Evolutionary conservation across 2,797 vertebrate genomes (phyloP), one percentile per base, ranked within the genome.

Genomic region (Selene dorsalis): DNA sequence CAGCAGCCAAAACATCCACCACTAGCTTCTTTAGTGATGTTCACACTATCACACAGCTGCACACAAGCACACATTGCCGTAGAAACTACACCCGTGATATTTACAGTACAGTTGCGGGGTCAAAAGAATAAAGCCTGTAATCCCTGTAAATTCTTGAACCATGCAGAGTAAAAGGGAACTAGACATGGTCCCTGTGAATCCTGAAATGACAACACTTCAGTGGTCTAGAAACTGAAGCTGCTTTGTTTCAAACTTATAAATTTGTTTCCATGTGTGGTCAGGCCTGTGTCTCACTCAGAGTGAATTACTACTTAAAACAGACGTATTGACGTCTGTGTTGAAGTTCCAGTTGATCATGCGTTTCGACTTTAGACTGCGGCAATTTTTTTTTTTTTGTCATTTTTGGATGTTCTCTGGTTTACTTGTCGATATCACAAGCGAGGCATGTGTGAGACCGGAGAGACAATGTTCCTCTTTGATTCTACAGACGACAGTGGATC

Each of bases 381-480:
- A 56, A 45, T 35, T 35, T 35, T 35, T 35, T 35, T 35, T 32
- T 61, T 68, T 68, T 56, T 56, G 66, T 43, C 70, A 30, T 85
- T 62, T 69, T 72, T 63, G 55, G 71, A 85, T 41, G 47, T 69
- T 73, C 66, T 84, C 72, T 80, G 59, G 72, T 84, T 88, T 79
- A 55, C 57, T 63, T 24, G 71, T 86, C 83, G 71, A 82, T 75
- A 86, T 74, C 80, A 84, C 59, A 74, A 77, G 73, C 6, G 72
- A 70, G 55, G 63, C 73, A 64, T 55, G 77, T 79, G 82, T 84
- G 80, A 83, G 72, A 48, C 17, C 17, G 73, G 67, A 47, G 64
- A 63, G 65, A 69, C 63, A 35, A 35, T 41, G 60, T 58, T 75
- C 69, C 43, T 45, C 77, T 89, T 89, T 87, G 87, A 89, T 87